Evolutionary conservation across 2,888 invertebrate species (phyloP).

Genomic region (Scrobipalpa atriplicella): DNA sequence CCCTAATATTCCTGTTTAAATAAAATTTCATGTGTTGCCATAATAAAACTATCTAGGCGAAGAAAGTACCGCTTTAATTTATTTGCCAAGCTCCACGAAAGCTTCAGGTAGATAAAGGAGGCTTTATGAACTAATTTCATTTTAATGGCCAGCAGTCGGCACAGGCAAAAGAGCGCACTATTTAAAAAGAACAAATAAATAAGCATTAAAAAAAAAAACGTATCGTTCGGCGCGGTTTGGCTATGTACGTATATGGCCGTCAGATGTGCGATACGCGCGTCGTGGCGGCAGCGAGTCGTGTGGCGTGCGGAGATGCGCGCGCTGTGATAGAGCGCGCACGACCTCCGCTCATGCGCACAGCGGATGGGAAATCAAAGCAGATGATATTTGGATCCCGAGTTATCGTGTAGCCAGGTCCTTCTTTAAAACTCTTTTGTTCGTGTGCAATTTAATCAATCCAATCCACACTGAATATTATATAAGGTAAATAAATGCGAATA

Average conservation of each 20-base stretch:
- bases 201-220: background rate
- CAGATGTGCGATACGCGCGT: slow-evolving; percentile 55
- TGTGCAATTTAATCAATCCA: too few relatives aligned
- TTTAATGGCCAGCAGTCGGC: background rate
- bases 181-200: too few relatives aligned
- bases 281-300: slow-evolving; percentile 45
- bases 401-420: too few relatives aligned
- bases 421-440: too few relatives aligned
- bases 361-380: slow-evolving; percentile 7
- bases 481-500: too few relatives aligned
- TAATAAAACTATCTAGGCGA: too few relatives aligned
- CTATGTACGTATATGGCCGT: slow-evolving; percentile 41
- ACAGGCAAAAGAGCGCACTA: background rate
- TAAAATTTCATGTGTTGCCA: too few relatives aligned
- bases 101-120: too few relatives aligned
- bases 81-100: too few relatives aligned
- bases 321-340: slow-evolving; percentile 11
- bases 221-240: background rate
- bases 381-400: background rate
- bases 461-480: too few relatives aligned
- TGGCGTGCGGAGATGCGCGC: slow-evolving; percentile 47
- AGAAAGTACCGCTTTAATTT: too few relatives aligned
- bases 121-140: background rate
- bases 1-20: too few relatives aligned
- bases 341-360: background rate